Conservation (phyloP, 2,797 vertebrate genomes). For the Acipenser ruthenus region DNA sequence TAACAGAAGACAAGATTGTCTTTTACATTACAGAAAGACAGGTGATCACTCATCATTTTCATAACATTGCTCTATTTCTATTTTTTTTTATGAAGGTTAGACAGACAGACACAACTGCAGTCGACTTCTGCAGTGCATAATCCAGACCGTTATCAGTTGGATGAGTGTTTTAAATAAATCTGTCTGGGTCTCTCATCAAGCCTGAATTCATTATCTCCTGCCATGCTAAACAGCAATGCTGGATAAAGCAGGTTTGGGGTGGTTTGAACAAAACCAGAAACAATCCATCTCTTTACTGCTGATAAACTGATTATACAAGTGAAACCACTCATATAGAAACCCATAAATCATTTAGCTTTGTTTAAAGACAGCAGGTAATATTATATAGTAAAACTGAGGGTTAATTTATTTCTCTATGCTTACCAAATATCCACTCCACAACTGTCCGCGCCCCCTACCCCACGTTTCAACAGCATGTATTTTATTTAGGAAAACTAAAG, state of each 20-base stretch:
- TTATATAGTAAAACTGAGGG: no score
- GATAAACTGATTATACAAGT: neutral
- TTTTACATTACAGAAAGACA: neutral
- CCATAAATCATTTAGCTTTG: neutral
- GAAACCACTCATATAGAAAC: slow-evolving; percentile 11
- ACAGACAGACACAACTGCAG: slow-evolving; percentile 1
- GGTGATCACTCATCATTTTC: neutral
- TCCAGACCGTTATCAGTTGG: neutral
- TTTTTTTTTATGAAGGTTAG: neutral
- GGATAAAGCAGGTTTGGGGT: neutral
- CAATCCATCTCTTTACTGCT: neutral
- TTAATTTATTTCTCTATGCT: no score
- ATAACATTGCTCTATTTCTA: neutral
- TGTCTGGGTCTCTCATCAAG: neutral
- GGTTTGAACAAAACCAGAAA: neutral
- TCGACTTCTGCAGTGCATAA: slow-evolving; percentile 6
- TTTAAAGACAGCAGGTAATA: no score
- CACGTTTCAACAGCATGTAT: no score
- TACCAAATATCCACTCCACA: no score
- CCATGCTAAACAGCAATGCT: neutral
- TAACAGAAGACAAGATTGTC: no score
- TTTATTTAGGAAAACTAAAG: no score
- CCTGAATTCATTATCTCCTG: neutral
- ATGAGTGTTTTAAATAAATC: slow-evolving; percentile 8
- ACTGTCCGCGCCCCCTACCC: no score